phyloP scores from a whole-genome alignment of 2,797 vertebrate species.

The Rhinella marina region DNA sequence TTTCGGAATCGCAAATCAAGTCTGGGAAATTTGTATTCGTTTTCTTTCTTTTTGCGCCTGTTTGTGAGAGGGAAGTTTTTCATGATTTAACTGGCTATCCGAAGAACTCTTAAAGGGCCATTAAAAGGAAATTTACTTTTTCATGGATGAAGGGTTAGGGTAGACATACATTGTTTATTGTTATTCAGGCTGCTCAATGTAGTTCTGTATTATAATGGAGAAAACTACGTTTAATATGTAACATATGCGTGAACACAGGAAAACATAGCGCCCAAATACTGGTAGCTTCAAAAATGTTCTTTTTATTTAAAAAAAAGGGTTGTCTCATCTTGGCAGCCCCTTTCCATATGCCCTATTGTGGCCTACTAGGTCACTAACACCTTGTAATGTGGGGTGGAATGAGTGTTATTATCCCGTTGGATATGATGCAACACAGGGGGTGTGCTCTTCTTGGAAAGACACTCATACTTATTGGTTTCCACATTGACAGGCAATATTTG shows the following conservation, averaged over 20 bases:
- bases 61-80: neutral
- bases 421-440: too few relatives aligned
- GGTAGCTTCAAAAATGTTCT: neutral
- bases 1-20: neutral
- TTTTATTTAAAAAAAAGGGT: too few relatives aligned
- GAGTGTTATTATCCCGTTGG: too few relatives aligned
- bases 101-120: neutral
- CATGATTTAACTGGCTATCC: neutral
- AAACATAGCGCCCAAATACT: neutral
- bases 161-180: neutral
- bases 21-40: neutral
- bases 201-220: neutral
- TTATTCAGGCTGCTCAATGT: neutral
- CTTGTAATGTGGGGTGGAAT: too few relatives aligned
- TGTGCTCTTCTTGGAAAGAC: too few relatives aligned
- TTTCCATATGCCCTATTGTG: too few relatives aligned
- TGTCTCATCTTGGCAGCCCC: too few relatives aligned
- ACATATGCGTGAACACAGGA: neutral
- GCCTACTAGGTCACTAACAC: too few relatives aligned
- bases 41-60: neutral
- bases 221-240: neutral
- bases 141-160: neutral
- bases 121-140: conserved; percentile 19
- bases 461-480: too few relatives aligned
- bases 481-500: too few relatives aligned